phyloP scores from a whole-genome alignment of 2,113 vertebrate genomes.

The Lepidothrix coronata region DNA sequence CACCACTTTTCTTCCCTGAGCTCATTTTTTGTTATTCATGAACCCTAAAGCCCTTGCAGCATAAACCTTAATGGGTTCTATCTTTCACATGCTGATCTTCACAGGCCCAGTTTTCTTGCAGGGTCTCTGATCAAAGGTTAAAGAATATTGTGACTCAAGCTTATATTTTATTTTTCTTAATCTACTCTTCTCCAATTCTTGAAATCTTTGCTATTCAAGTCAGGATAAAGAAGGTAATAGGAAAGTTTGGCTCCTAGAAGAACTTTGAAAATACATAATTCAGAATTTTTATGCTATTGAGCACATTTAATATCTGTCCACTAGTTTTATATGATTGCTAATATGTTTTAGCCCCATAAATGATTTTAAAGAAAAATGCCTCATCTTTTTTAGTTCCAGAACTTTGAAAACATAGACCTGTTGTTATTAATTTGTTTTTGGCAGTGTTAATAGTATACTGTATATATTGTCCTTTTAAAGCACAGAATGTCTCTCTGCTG shows the following conservation, averaged over 20 bases:
- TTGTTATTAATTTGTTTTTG: not conserved
- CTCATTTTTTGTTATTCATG: conserved; percentile 56
- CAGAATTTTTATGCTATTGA: not conserved
- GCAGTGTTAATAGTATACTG: not conserved
- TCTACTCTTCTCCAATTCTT: conserved; percentile 8
- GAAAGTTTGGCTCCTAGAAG: not conserved
- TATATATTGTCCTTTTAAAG: not conserved
- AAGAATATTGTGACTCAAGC: conserved; percentile 11
- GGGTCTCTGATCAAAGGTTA: conserved; percentile 19
- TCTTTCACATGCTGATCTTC: conserved; percentile 50
- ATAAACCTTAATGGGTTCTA: conserved; percentile 37
- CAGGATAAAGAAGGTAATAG: not conserved
- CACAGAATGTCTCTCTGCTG: not conserved
- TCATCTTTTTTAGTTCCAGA: not conserved
- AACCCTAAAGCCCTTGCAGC: conserved; percentile 30
- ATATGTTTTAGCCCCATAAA: not conserved
- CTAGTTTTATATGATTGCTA: not conserved
- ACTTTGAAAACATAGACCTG: not conserved
- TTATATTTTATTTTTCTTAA: conserved; percentile 44
- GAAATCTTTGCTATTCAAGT: conserved; percentile 9
- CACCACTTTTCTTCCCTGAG: not conserved
- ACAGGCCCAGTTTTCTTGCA: not conserved
- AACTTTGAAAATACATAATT: not conserved
- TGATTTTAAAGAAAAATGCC: not conserved
- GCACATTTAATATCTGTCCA: not conserved